A percentile compares a stretch with the other conserved stretches of the same genome.
These are phyloP conservation scores for Trilocha varians DNA, from an alignment of 2,888 invertebrate genomes.

Conservation along the genomic window DNA sequence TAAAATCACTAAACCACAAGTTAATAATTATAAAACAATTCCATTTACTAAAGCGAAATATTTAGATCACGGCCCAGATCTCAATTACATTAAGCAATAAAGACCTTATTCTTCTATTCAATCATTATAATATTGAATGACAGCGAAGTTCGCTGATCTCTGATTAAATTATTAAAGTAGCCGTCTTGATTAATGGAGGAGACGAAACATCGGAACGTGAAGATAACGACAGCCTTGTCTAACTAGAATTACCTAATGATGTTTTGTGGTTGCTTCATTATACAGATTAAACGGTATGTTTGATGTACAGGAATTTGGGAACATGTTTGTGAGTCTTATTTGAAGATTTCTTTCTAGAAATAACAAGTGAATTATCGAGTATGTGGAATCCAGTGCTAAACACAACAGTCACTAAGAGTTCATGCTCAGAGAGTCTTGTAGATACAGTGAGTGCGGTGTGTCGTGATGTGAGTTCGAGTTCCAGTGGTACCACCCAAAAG, in stretches of 20 bases:
- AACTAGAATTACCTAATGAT: slow-evolving; percentile 8
- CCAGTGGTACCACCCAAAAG: too few relatives aligned
- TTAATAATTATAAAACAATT: too few relatives aligned
- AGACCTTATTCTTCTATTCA: neutral
- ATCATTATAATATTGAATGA: neutral
- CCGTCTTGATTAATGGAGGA: neutral
- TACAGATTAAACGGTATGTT: neutral
- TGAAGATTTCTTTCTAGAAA: neutral
- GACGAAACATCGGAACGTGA: slow-evolving; percentile 1
- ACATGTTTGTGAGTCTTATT: neutral
- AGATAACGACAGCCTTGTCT: slow-evolving; percentile 5
- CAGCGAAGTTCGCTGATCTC: neutral
- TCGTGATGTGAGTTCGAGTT: too few relatives aligned
- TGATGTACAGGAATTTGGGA: neutral
- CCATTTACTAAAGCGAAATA: too few relatives aligned
- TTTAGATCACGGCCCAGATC: too few relatives aligned
- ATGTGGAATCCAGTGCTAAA: too few relatives aligned
- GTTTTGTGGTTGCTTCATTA: neutral
- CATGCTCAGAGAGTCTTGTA: too few relatives aligned
- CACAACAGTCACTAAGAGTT: too few relatives aligned
- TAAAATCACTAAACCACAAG: too few relatives aligned
- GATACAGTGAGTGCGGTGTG: too few relatives aligned
- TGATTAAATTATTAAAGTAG: neutral
- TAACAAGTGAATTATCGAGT: too few relatives aligned
- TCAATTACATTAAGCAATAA: too few relatives aligned